These are phyloP conservation scores for Maniola hyperantus DNA, from an alignment of 2,888 invertebrate species.

Conservation along the genomic window DNA sequence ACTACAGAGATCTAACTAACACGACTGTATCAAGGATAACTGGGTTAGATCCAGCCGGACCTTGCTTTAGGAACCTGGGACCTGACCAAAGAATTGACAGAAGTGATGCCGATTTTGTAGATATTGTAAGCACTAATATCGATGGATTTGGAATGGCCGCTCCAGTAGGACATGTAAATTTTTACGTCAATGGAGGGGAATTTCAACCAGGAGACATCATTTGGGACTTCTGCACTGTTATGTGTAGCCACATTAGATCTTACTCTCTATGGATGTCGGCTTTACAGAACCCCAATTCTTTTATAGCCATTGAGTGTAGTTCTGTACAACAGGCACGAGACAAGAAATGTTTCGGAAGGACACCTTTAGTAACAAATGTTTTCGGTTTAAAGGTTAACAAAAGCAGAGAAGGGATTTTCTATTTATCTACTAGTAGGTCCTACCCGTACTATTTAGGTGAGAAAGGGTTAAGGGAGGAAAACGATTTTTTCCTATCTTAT, in stretches of 20 bases:
- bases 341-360: slow-evolving; percentile 45
- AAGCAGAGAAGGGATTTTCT: slow-evolving; percentile 50
- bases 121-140: slow-evolving; percentile 60
- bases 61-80: slow-evolving; percentile 62
- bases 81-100: slow-evolving; percentile 61
- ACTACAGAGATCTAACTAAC: slow-evolving; percentile 55
- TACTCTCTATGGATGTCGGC: slow-evolving; percentile 47
- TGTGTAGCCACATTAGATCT: slow-evolving; percentile 48
- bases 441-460: slow-evolving; percentile 62
- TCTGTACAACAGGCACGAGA: slow-evolving; percentile 51
- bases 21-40: slow-evolving; percentile 56
- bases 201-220: slow-evolving; percentile 49
- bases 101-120: slow-evolving; percentile 65
- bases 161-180: slow-evolving; percentile 64
- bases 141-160: slow-evolving; percentile 67
- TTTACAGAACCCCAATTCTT: slow-evolving; percentile 42
- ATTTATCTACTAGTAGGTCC: slow-evolving; percentile 44
- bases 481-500: slow-evolving; percentile 46
- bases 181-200: slow-evolving; percentile 70
- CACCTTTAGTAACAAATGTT: slow-evolving; percentile 46
- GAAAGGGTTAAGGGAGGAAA: slow-evolving; percentile 57
- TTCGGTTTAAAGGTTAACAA: slow-evolving; percentile 47
- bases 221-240: slow-evolving; percentile 44
- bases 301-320: slow-evolving; percentile 49
- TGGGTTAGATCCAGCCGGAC: slow-evolving; percentile 64